These are phyloP conservation scores for Nemoura dubitans DNA, from an alignment of 2,888 invertebrate genomes.

Conservation along the genomic window DNA sequence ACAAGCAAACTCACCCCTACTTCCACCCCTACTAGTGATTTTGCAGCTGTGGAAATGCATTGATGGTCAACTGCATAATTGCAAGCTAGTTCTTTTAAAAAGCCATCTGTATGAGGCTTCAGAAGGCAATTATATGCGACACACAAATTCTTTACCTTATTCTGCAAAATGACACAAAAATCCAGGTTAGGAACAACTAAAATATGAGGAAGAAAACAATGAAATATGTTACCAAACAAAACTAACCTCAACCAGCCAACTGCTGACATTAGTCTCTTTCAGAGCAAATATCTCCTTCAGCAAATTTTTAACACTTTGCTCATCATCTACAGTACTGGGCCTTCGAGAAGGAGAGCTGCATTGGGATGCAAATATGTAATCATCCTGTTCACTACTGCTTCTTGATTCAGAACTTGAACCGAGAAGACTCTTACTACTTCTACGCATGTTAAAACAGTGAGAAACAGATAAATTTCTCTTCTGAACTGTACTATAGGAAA, in stretches of 20 bases:
- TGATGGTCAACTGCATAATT: constrained; percentile 61
- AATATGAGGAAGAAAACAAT: not conserved
- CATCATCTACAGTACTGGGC: constrained; percentile 54
- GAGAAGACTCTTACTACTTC: not conserved
- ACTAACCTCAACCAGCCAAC: constrained; percentile 55
- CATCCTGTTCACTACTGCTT: constrained; percentile 30
- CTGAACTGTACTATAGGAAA: not conserved
- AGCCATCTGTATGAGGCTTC: constrained; percentile 55
- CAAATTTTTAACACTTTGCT: constrained; percentile 50
- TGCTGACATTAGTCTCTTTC: constrained; percentile 53
- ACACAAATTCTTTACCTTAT: constrained; percentile 58
- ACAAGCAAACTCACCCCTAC: not conserved
- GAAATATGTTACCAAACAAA: not conserved
- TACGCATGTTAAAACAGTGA: not conserved
- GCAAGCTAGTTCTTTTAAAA: constrained; percentile 59
- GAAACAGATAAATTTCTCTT: not conserved
- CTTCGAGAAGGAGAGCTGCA: constrained; percentile 33
- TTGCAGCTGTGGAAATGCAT: constrained; percentile 58
- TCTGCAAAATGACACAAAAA: constrained; percentile 55
- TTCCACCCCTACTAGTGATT: constrained; percentile 51
- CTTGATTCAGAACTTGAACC: not conserved
- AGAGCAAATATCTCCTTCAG: constrained; percentile 53
- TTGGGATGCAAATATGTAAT: constrained; percentile 37
- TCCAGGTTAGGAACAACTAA: not conserved
- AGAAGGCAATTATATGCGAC: constrained; percentile 56